Evolutionary conservation across 2,113 vertebrate genomes (phyloP), one percentile per base, ranked within the genome.

Genomic region (Harpagus bidentatus): DNA sequence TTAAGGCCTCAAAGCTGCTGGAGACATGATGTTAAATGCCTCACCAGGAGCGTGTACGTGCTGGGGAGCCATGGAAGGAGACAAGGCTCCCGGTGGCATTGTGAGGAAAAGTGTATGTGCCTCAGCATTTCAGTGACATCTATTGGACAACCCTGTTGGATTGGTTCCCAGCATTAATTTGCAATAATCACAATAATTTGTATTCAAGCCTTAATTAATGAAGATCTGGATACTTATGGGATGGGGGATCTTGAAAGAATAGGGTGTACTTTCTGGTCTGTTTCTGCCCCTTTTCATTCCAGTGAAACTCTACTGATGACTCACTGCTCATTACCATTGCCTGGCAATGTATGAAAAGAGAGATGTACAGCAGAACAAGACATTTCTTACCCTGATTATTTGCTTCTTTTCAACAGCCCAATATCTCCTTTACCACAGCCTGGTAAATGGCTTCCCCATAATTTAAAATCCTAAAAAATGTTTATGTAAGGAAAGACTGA

Each of bases 111-210:
- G 74, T 20, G 1, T 40, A 40, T 13, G 29, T 81, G 69, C 29
- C 69, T 95, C 4, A 0, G 48, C 10, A 2, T 77, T 94, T 84
- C 88, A 42, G 50, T 53, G 72, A n/a, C 12, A 50, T 91, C 86
- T 82, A 15, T 82, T 85, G 69, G 52, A 79, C 80, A 56, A 4
- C 14, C 26, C n/a, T 31, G n/a, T 70, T 96, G 89, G 86, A 74
- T 40, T 78, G 29, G 42, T 62, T 96, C 83, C 77, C 89, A 91
- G 85, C 29, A 53, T 63, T 86, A 86, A 96, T 94, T 84, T 96
- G 48, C 70, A 88, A 82, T 88, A 80, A 88, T 92, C 78, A 80
- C 56, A 90, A 69, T 93, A 63, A 97, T 95, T 96, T 88, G 72
- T 71, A 79, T 79, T 69, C 62, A 90, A 63, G 23, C 52, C 7